A percentile compares a stretch with the other conserved stretches of the same genome.
phyloP scores from a whole-genome alignment of 2,888 invertebrate species.

The Eudemis profundana region DNA sequence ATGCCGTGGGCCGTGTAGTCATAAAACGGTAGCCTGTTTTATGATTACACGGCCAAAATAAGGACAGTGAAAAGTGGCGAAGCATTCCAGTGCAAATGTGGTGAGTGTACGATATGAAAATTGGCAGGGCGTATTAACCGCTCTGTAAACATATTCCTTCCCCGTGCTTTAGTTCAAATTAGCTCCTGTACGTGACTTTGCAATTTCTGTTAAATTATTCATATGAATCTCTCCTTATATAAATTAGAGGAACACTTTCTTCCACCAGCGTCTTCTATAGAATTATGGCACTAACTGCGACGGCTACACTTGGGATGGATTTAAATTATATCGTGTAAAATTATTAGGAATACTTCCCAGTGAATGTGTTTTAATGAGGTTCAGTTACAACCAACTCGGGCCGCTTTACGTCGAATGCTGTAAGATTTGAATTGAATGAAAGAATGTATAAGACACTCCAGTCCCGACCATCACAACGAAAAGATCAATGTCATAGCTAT shows the following conservation, averaged over 20 bases:
- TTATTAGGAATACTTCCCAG: too few species aligned
- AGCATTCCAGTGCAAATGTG: background rate
- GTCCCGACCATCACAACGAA: too few species aligned
- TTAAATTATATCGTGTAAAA: background rate
- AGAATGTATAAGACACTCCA: too few species aligned
- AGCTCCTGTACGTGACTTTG: constrained; percentile 64
- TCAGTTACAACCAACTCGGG: too few species aligned
- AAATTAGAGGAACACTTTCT: constrained; percentile 45
- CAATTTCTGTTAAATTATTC: constrained; percentile 66
- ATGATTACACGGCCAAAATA: too few species aligned
- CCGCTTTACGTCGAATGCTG: too few species aligned
- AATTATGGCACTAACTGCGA: constrained; percentile 36
- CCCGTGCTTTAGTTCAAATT: constrained; percentile 62
- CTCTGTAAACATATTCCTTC: constrained; percentile 28
- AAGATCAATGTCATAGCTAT: too few species aligned
- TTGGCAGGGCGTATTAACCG: background rate
- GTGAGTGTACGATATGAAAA: background rate
- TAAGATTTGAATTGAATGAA: too few species aligned
- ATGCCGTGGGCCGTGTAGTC: too few species aligned
- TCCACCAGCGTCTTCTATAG: constrained; percentile 17
- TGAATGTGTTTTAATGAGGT: too few species aligned
- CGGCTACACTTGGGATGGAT: constrained; percentile 10
- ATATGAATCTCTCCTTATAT: constrained; percentile 56
- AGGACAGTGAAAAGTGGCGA: too few species aligned
- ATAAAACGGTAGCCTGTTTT: too few species aligned